These are phyloP conservation scores for Drosophila neoperkinsi DNA, from an alignment of 2,888 invertebrate species.

Conservation along the genomic window DNA sequence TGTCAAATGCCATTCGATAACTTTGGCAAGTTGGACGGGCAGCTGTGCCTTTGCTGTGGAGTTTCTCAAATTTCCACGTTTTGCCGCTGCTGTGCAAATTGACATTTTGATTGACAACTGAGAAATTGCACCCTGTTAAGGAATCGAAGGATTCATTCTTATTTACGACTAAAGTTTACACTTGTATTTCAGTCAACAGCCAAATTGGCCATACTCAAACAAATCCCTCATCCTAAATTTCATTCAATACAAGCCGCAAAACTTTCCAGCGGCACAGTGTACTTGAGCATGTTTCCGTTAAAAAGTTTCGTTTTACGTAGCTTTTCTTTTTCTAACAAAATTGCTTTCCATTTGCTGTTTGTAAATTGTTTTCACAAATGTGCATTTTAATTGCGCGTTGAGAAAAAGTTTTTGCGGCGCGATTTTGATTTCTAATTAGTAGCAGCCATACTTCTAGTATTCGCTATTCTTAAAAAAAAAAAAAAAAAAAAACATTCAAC, in stretches of 20 bases:
- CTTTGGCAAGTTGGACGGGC: conserved; percentile 41
- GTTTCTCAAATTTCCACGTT: conserved; percentile 37
- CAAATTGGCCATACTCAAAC: conserved; percentile 16
- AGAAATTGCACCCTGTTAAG: conserved; percentile 58
- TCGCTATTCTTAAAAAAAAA: background rate
- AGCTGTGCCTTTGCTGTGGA: conserved; percentile 43
- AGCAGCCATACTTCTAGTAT: background rate
- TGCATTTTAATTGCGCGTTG: conserved; percentile 62
- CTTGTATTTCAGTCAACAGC: conserved; percentile 12
- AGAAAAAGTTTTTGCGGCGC: conserved; percentile 57
- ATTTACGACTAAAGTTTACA: conserved; percentile 16
- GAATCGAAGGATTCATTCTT: conserved; percentile 27
- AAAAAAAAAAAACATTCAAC: conserved; percentile 9
- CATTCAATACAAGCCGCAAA: conserved; percentile 3
- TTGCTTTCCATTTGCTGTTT: conserved; percentile 48
- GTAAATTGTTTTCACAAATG: conserved; percentile 63
- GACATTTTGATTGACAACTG: conserved; percentile 83
- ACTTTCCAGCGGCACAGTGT: conserved; percentile 33
- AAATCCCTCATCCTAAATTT: conserved; percentile 24
- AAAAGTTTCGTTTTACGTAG: conserved; percentile 31
- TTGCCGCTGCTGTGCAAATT: conserved; percentile 57
- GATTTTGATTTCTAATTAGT: conserved; percentile 74
- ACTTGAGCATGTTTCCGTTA: conserved; percentile 50
- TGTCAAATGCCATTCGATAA: conserved; percentile 69
- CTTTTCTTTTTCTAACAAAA: conserved; percentile 29